Conservation (phyloP, 2,113 vertebrate species). For the Hassar affinis region DNA sequence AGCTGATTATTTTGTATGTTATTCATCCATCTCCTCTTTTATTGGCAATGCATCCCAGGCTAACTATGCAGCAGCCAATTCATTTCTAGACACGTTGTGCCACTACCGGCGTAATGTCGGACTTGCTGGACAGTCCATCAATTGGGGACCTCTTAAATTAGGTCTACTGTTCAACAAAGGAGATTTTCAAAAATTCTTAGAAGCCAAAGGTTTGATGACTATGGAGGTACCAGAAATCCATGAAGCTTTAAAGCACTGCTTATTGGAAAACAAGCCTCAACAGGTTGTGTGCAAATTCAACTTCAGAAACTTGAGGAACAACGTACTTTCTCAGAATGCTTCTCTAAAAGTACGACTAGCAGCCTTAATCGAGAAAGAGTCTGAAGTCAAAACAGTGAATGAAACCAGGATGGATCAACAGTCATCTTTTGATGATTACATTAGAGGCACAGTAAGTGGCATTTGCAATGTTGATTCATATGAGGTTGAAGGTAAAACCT, state of each 20-base stretch:
- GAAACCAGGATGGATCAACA: conserved; percentile 39
- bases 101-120: conserved; percentile 79
- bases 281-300: conserved; percentile 78
- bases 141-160: conserved; percentile 84
- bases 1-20: conserved; percentile 86
- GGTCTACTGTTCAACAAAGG: conserved; percentile 75
- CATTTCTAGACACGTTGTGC: conserved; percentile 81
- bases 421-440: conserved; percentile 62
- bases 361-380: conserved; percentile 64
- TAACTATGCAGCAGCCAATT: conserved; percentile 88
- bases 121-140: conserved; percentile 81
- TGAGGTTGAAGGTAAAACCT: conserved; percentile 68
- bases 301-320: conserved; percentile 64
- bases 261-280: conserved; percentile 73
- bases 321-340: conserved; percentile 66
- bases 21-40: conserved; percentile 83
- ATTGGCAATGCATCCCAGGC: conserved; percentile 79
- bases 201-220: conserved; percentile 75
- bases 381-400: conserved; percentile 34
- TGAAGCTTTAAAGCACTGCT: conserved; percentile 70
- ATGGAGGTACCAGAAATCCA: conserved; percentile 76
- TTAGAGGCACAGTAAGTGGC: conserved; percentile 70
- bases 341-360: conserved; percentile 71
- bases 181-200: conserved; percentile 74
- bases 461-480: conserved; percentile 57